Conservation (phyloP, 2,797 vertebrate genomes). For the Helicolenus hilgendorfi region DNA sequence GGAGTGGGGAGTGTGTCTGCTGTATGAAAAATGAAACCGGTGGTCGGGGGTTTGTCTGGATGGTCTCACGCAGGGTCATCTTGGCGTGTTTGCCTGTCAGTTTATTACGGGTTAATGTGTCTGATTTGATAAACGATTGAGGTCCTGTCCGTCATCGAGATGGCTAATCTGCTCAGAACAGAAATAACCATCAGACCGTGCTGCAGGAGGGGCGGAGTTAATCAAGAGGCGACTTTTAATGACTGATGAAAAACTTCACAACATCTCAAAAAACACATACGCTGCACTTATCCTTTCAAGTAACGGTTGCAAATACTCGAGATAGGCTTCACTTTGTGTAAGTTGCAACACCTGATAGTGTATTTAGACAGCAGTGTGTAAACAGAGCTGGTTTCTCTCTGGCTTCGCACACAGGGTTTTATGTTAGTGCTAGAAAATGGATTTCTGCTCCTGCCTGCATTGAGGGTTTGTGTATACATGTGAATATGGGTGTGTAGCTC, state of each 20-base stretch:
- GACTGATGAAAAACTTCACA: conserved; percentile 1
- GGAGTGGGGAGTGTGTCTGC: neutral
- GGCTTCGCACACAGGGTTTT: conserved; percentile 35
- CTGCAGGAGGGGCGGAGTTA: neutral
- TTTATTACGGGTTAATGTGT: conserved; percentile 13
- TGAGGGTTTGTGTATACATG: conserved; percentile 47
- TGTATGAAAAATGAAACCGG: conserved; percentile 28
- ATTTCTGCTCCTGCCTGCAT: conserved; percentile 37
- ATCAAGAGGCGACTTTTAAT: neutral
- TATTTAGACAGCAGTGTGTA: conserved; percentile 56
- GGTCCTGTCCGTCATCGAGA: conserved; percentile 18
- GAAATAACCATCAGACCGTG: neutral
- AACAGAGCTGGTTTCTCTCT: conserved; percentile 70
- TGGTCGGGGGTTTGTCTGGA: conserved; percentile 46
- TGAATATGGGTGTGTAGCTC: conserved; percentile 28
- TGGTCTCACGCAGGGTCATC: conserved; percentile 39
- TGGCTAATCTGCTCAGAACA: conserved; percentile 2
- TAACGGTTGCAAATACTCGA: neutral
- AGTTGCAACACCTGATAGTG: conserved; percentile 55
- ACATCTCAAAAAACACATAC: conserved; percentile 4
- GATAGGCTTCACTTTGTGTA: conserved; percentile 24
- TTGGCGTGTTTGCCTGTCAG: neutral
- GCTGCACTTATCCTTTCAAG: neutral
- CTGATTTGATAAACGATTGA: conserved; percentile 25
- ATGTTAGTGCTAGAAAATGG: conserved; percentile 53